Evolutionary conservation across 2,888 invertebrate species (phyloP).

Genomic region (Acrobasis consociella): DNA sequence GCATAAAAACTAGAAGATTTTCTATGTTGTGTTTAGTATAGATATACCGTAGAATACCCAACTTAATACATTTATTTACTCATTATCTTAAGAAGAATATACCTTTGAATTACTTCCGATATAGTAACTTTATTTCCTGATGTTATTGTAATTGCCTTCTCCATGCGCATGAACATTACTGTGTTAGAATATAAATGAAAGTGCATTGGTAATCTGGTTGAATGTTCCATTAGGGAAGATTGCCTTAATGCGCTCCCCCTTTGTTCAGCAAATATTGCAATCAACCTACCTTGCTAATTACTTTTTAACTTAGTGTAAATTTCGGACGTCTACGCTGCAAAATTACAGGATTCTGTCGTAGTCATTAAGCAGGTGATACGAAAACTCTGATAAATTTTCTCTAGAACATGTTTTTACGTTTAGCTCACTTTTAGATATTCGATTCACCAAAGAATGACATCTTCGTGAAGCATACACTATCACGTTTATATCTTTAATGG

Average conservation of each 20-base stretch:
- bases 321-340: neutral
- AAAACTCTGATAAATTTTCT: too few relatives aligned
- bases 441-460: too few relatives aligned
- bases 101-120: neutral
- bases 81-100: neutral
- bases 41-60: too few relatives aligned
- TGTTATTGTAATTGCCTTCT: neutral
- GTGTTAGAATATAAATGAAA: conserved; percentile 5
- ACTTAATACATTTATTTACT: too few relatives aligned
- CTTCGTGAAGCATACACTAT: too few relatives aligned
- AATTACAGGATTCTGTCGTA: too few relatives aligned
- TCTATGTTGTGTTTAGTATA: too few relatives aligned
- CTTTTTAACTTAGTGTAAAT: conserved; percentile 9
- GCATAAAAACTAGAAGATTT: too few relatives aligned
- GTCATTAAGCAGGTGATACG: too few relatives aligned
- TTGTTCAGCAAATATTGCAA: conserved; percentile 18
- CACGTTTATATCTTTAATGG: too few relatives aligned
- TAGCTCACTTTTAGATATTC: too few relatives aligned
- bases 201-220: conserved; percentile 19
- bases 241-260: conserved; percentile 6
- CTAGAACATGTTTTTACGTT: too few relatives aligned
- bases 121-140: neutral
- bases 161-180: neutral
- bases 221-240: conserved; percentile 19
- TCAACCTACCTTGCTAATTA: conserved; percentile 2